Evolutionary conservation across 2,888 invertebrate species (phyloP).

Genomic region (Charanyca ferruginea): DNA sequence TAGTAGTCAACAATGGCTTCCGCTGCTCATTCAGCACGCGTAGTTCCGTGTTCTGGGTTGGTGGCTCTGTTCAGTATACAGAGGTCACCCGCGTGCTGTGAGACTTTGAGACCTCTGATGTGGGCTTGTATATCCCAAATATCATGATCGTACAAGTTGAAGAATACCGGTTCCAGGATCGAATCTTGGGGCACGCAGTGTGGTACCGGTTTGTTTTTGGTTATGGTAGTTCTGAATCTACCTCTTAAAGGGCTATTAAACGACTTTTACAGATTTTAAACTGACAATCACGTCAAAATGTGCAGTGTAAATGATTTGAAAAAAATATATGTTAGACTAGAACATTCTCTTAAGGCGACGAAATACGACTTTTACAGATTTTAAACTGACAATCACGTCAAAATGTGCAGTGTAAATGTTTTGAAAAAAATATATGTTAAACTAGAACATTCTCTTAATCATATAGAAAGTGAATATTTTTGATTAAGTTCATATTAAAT

Average conservation of each 20-base stretch:
- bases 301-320: too few species aligned
- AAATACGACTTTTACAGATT: too few species aligned
- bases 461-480: too few species aligned
- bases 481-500: too few species aligned
- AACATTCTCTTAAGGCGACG: too few species aligned
- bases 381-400: too few species aligned
- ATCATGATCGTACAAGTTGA: not conserved
- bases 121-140: conserved; percentile 22
- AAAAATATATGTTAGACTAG: too few species aligned
- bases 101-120: conserved; percentile 24
- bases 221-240: too few species aligned
- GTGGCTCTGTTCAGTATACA: conserved; percentile 22
- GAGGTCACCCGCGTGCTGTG: conserved; percentile 30
- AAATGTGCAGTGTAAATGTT: too few species aligned
- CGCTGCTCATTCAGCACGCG: conserved; percentile 16
- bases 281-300: too few species aligned
- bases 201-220: not conserved
- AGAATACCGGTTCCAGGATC: not conserved
- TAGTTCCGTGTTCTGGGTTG: conserved; percentile 16
- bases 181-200: not conserved
- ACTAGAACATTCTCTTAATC: too few species aligned
- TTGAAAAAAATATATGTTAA: too few species aligned
- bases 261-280: not conserved
- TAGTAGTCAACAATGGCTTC: conserved; percentile 20
- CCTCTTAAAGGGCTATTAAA: not conserved